Base-by-base conservation (phyloP, 1,140 invertebrate genomes). In the Trichomalopsis sarcophagae region DNA sequence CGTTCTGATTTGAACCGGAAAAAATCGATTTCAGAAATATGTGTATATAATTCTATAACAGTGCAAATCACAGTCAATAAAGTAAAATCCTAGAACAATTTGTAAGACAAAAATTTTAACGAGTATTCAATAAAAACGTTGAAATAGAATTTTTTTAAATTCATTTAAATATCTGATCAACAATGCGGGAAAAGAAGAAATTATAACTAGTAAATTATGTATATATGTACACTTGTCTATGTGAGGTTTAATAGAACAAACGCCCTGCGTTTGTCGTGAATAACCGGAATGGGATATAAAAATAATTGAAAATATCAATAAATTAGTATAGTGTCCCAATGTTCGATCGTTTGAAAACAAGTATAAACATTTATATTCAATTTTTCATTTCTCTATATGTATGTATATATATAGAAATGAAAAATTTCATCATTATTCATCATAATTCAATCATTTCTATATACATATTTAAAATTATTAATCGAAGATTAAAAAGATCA, bases 11-110 rank as follows among this genome's bases (percentile, higher is more conserved):
- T 11, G 40, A 68, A 27, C 27, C 13, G 17, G 55, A 76, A n/a
- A 74, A 68, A 68, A 74, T 7, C 14, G 10, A 50, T 62, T 2
- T 79, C 47, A 40, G 27, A 55, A 44, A 71, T 30, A 23, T 47
- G 27, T 62, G 74, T 36, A 50, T 76, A 47, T 66, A 80, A 50
- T 13, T 80, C 5, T 84, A 66, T 75, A 81, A 36, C 55, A 76
- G 17, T 78, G 47, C 74, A 73, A 69, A 82, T 82, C 84, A 82
- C 80, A 85, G 80, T 81, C 68, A 73, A 36, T n/a, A 69, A 85
- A 69, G 23, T 30, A 81, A 76, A 77, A 81, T 85, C 55, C 44
- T 78, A 78, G 75, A 80, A 66, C 17, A 55, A 27, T 27, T 80
- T 80, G 77, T 21, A 74, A 21, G 33, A 68, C 27, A 21, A 80